phyloP scores from a whole-genome alignment of 2,797 vertebrate genomes.

The Darevskia nairensis region DNA sequence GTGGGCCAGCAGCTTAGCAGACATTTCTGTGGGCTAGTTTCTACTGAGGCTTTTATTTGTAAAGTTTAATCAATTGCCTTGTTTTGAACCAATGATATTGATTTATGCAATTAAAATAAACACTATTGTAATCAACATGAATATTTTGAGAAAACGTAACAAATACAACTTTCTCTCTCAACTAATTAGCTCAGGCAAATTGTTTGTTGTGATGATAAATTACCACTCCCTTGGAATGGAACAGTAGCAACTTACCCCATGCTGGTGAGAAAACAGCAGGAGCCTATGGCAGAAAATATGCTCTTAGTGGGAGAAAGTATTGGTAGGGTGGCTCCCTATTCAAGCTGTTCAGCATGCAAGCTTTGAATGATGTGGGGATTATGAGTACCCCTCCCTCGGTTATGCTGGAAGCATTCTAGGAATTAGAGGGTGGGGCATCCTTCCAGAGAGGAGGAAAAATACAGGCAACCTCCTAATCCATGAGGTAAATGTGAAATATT shows the following conservation, averaged over 20 bases:
- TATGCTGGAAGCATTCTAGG: neutral
- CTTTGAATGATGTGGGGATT: neutral
- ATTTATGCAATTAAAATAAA: neutral
- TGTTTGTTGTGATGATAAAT: conserved; percentile 34
- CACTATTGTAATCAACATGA: neutral
- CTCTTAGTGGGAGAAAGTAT: neutral
- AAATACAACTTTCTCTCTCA: conserved; percentile 2
- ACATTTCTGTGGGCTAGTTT: neutral
- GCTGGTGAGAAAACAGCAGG: conserved; percentile 21
- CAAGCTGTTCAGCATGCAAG: neutral
- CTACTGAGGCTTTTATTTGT: neutral
- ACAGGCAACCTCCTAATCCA: no score
- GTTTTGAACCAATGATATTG: neutral
- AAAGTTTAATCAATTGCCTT: conserved; percentile 6
- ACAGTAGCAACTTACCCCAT: neutral
- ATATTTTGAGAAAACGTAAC: conserved; percentile 6
- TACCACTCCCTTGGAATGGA: conserved; percentile 1
- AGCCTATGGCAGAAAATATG: neutral
- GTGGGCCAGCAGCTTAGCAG: neutral
- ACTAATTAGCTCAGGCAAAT: conserved; percentile 18
- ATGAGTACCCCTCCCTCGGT: neutral
- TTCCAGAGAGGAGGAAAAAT: neutral
- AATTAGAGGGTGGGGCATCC: neutral
- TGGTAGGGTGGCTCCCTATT: neutral
- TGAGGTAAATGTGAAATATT: neutral